phyloP scores from a whole-genome alignment of 2,888 invertebrate species.

The Parnassius apollo region DNA sequence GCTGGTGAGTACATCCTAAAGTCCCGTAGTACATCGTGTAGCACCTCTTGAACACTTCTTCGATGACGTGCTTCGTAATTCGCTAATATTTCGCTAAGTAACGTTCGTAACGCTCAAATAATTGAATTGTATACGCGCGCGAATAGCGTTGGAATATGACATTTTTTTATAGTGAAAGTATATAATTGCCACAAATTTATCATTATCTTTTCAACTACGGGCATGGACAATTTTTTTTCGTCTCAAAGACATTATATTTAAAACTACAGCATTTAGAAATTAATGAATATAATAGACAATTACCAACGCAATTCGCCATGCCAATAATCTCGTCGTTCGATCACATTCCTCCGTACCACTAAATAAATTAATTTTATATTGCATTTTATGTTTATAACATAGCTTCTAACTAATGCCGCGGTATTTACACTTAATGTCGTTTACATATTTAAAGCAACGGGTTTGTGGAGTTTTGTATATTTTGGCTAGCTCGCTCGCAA shows the following conservation, averaged over 20 bases:
- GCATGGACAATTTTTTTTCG: too few relatives aligned
- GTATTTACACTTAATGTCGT: conserved; percentile 25
- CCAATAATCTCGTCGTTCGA: background rate
- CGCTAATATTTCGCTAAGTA: conserved; percentile 29
- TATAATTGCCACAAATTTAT: too few relatives aligned
- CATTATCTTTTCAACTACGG: too few relatives aligned
- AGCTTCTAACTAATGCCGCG: conserved; percentile 25
- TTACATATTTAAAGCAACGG: conserved; percentile 44
- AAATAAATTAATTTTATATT: conserved; percentile 31
- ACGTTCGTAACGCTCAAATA: conserved; percentile 26
- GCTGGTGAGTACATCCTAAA: conserved; percentile 22
- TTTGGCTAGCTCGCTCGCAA: conserved; percentile 31
- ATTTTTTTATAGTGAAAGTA: too few relatives aligned
- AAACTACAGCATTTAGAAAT: too few relatives aligned
- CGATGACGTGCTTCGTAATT: conserved; percentile 32
- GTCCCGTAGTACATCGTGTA: conserved; percentile 35
- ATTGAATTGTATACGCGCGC: conserved; percentile 18
- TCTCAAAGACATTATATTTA: too few relatives aligned
- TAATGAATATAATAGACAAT: too few relatives aligned
- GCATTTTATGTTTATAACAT: conserved; percentile 23
- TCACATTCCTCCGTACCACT: conserved; percentile 23
- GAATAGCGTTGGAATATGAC: background rate
- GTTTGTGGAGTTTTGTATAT: conserved; percentile 34
- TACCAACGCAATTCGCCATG: background rate
- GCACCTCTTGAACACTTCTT: conserved; percentile 52